A percentile compares a stretch with the other conserved stretches of the same genome.
Evolutionary conservation across 2,797 vertebrate species (phyloP).

Genomic region (Aphelocoma californica): DNA sequence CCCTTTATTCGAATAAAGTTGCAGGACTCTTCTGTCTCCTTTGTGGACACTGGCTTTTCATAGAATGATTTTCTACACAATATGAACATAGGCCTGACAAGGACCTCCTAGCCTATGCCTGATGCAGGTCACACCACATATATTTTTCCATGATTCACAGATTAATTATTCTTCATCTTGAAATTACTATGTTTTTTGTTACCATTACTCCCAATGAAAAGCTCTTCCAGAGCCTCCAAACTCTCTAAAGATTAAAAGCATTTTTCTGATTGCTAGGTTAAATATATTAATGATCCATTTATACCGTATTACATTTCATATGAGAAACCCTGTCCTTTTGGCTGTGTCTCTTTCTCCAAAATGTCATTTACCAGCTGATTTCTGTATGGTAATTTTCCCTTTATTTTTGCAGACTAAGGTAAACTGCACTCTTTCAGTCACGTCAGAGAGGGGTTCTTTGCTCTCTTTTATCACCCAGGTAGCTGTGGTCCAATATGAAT

Average conservation of each 20-base stretch:
- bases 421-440: not conserved
- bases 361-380: not conserved
- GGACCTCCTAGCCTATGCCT: not conserved
- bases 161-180: not conserved
- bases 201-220: not conserved
- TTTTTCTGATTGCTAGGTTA: not conserved
- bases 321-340: rapidly evolving
- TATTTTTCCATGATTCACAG: not conserved
- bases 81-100: rapidly evolving
- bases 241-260: not conserved
- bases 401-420: not conserved
- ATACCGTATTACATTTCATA: not conserved
- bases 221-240: not conserved
- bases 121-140: not conserved
- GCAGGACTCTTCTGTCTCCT: not conserved
- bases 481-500: not conserved
- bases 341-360: not conserved
- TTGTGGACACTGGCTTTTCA: not conserved
- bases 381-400: not conserved
- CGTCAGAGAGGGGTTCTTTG: not conserved
- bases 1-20: not conserved
- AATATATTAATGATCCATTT: not conserved
- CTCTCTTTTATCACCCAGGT: not conserved
- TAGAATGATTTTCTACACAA: not conserved
- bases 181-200: not conserved